Evolutionary conservation across 2,888 invertebrate species (phyloP).

Genomic region (Macaria notata): DNA sequence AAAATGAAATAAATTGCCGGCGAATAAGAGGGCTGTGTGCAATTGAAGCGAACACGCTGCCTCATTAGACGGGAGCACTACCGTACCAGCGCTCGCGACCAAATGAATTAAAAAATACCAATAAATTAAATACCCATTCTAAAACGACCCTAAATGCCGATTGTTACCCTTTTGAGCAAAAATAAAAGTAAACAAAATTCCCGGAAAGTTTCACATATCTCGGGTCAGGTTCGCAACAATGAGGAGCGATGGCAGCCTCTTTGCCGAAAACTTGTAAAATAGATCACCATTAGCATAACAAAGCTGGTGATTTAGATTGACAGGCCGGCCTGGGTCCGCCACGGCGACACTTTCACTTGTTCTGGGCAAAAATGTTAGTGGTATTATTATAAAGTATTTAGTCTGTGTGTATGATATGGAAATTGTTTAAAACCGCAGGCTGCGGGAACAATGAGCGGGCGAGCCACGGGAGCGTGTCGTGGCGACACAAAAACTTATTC

Average conservation of each 20-base stretch:
- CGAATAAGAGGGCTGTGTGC: constrained; percentile 80
- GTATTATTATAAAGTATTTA: constrained; percentile 59
- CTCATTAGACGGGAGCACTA: constrained; percentile 72
- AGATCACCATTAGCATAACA: constrained; percentile 74
- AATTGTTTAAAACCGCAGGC: constrained; percentile 68
- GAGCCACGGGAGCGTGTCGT: constrained; percentile 64
- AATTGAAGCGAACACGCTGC: constrained; percentile 80
- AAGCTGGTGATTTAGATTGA: constrained; percentile 69
- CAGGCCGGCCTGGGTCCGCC: constrained; percentile 52
- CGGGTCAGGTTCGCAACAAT: constrained; percentile 55
- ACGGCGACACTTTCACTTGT: constrained; percentile 74
- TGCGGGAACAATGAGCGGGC: constrained; percentile 62
- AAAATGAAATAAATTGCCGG: constrained; percentile 82
- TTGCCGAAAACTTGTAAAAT: constrained; percentile 74
- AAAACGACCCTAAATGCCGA: constrained; percentile 31
- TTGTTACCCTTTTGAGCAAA: constrained; percentile 39
- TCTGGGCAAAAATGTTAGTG: constrained; percentile 41
- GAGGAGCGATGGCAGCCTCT: constrained; percentile 51
- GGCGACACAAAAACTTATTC: constrained; percentile 72
- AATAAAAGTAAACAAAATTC: constrained; percentile 54
- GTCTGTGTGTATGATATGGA: constrained; percentile 53
- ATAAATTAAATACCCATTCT: constrained; percentile 39
- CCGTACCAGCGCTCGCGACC: constrained; percentile 36
- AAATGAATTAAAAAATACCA: constrained; percentile 39
- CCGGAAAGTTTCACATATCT: constrained; percentile 65